These are phyloP conservation scores for Triplophysa dalaica DNA, from an alignment of 2,113 vertebrate species.

Conservation along the genomic window DNA sequence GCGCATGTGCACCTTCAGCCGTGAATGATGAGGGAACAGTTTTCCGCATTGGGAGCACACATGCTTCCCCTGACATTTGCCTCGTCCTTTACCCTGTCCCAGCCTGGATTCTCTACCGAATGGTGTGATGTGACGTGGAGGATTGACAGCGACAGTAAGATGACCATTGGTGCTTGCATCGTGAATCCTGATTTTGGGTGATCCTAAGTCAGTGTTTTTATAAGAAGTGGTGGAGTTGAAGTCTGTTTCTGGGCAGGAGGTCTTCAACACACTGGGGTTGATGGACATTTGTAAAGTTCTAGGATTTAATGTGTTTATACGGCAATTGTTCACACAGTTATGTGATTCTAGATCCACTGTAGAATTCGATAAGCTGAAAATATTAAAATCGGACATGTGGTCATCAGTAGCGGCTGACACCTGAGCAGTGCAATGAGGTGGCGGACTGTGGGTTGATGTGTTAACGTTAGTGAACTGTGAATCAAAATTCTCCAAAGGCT, in stretches of 20 bases:
- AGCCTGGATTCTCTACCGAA: background rate
- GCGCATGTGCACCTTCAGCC: slow-evolving; percentile 52
- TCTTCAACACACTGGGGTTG: background rate
- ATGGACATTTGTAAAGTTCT: background rate
- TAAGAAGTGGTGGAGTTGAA: background rate
- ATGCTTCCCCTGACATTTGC: slow-evolving; percentile 10
- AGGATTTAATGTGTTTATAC: background rate
- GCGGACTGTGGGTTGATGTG: background rate
- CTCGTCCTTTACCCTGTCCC: background rate
- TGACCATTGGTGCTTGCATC: background rate
- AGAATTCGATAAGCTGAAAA: background rate
- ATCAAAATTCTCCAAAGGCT: slow-evolving; percentile 14
- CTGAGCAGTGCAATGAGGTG: slow-evolving; percentile 14
- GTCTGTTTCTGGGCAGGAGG: background rate
- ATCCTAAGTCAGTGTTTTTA: slow-evolving; percentile 16
- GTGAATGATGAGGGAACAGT: slow-evolving; percentile 51
- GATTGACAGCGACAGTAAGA: background rate
- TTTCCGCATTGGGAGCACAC: slow-evolving; percentile 53
- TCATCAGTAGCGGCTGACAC: background rate
- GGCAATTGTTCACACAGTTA: background rate
- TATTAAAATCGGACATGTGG: slow-evolving; percentile 8
- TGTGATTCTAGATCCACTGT: slow-evolving; percentile 6
- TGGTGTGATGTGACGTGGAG: background rate
- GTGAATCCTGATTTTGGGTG: background rate
- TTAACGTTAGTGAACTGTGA: background rate